Evolutionary conservation across 1,140 invertebrate species (phyloP).

Genomic region (Cardiocondyla obscurior): DNA sequence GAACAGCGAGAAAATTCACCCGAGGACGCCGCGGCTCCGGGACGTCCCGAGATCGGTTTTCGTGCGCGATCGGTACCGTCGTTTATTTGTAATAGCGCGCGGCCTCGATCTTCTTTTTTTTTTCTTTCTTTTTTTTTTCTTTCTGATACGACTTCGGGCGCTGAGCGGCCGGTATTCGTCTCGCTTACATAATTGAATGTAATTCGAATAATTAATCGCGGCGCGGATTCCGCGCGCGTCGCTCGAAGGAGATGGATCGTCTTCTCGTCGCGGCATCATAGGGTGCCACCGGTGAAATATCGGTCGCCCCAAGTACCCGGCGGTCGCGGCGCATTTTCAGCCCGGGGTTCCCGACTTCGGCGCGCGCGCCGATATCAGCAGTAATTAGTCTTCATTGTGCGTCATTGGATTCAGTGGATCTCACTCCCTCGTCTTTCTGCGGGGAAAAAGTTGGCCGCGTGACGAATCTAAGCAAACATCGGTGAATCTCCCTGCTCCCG

Average conservation of each 20-base stretch:
- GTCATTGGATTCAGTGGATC: conserved; percentile 65
- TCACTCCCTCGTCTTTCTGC: conserved; percentile 49
- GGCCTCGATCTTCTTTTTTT: too few species aligned
- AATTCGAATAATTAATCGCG: conserved; percentile 68
- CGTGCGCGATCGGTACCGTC: background rate
- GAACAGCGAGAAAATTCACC: conserved; percentile 18
- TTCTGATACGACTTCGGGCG: background rate
- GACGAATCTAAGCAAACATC: conserved; percentile 61
- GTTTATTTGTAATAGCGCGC: background rate
- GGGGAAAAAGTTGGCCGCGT: conserved; percentile 54
- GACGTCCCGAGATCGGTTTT: conserved; percentile 15
- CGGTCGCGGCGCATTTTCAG: conserved; percentile 56
- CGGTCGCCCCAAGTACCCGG: conserved; percentile 59
- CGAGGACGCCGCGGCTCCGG: background rate
- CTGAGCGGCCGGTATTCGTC: too few species aligned
- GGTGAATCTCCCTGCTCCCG: conserved; percentile 49
- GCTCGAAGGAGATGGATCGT: conserved; percentile 59
- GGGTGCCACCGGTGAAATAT: conserved; percentile 61
- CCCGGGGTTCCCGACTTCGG: conserved; percentile 29
- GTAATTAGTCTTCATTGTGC: conserved; percentile 71
- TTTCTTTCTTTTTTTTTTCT: too few species aligned
- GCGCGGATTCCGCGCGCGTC: conserved; percentile 50
- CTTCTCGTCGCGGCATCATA: conserved; percentile 55
- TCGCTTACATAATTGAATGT: conserved; percentile 52
- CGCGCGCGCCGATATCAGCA: conserved; percentile 61